Evolutionary conservation across 2,888 invertebrate species (phyloP), one percentile per base, ranked within the genome.

Genomic region (Ganaspis brasiliensis): DNA sequence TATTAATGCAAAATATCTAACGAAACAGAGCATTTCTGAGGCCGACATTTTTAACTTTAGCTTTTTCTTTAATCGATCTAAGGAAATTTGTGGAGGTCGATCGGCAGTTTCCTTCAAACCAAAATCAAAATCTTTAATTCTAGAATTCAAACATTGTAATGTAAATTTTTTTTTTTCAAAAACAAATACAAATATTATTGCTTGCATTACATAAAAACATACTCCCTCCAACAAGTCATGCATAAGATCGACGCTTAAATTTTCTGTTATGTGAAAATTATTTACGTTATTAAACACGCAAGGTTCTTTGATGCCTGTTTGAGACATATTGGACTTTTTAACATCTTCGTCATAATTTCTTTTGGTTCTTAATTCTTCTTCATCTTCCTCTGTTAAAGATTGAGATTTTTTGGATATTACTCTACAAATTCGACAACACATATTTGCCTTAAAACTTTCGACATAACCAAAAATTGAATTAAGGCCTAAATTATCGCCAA

Each of bases 161-260:
- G 14, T 31, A 19, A 61, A 61, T 31, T 6, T 61, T 55, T 61
- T n/a, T n/a, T 61, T 61, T 1, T 9, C n/a, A 8, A 14, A 61
- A 24, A 61, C 12, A 12, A 61, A 61, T 5, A 14, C 26, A 14
- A 26, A 10, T 61, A 61, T 21, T 10, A 31, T n/a, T 21, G 12
- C 61, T 16, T 26, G n/a, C 1, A 61, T 8, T n/a, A 63, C 74
- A 35, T 63, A 74, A 52, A 8, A 14, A 16, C 74, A 74, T 10
- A 67, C 55, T 4, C 70, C 63, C 24, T 76, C 56, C 8, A 55
- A 0, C 10, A 55, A 55, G 55, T 55, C 55, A 55, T 55, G 55
- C 21, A 21, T 21, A 9, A 9, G 1, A 9, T 55, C 55, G 10
- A 55, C 19, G 10, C 55, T 16, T 3, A 19, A 19, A 21, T 55